phyloP scores from a whole-genome alignment of 2,113 vertebrate genomes.

The Eublepharis macularius region DNA sequence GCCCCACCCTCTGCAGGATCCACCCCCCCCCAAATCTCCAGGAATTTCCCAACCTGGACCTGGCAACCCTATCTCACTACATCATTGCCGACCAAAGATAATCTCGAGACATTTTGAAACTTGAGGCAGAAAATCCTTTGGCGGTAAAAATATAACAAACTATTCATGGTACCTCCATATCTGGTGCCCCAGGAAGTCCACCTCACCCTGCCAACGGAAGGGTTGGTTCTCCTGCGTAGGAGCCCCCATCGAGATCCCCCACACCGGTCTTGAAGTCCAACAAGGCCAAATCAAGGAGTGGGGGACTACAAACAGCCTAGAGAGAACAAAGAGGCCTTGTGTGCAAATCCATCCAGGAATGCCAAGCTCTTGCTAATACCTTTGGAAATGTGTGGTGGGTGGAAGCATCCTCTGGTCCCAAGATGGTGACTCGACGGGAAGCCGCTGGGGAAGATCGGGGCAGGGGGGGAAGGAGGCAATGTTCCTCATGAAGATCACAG shows the following conservation, averaged over 20 bases:
- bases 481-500: too few relatives aligned
- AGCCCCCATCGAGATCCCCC: not conserved
- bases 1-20: too few relatives aligned
- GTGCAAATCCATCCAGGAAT: conserved; percentile 26
- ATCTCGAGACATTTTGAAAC: too few relatives aligned
- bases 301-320: not conserved
- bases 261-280: too few relatives aligned
- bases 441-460: not conserved
- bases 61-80: not conserved
- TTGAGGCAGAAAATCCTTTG: too few relatives aligned
- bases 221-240: not conserved
- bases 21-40: too few relatives aligned
- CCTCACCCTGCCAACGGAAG: not conserved
- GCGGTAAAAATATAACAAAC: too few relatives aligned
- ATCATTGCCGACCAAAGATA: too few relatives aligned
- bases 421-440: not conserved
- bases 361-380: conserved; percentile 19
- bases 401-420: not conserved
- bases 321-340: not conserved
- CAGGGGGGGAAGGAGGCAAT: too few relatives aligned
- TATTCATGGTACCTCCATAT: too few relatives aligned
- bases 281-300: not conserved
- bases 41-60: too few relatives aligned
- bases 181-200: too few relatives aligned
- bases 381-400: not conserved